Base-by-base conservation (phyloP, 1,140 invertebrate species). In the Berghia stephanieae region DNA sequence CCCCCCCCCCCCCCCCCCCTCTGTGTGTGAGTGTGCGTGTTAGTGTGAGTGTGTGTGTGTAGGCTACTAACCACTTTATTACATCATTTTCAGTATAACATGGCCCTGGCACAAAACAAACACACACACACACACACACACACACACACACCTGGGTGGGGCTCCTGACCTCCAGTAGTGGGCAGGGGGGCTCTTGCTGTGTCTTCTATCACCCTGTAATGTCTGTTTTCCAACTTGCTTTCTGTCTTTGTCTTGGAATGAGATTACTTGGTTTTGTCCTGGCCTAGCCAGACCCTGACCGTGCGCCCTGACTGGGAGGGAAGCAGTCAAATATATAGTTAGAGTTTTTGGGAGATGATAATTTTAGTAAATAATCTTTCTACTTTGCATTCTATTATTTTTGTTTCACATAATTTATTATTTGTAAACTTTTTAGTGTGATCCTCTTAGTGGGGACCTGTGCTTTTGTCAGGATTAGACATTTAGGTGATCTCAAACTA, bases 1-100 rank as follows among this genome's bases (percentile, higher is more conserved):
- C n/a, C n/a, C 10, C 10, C n/a, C 10, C n/a, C 10, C 46, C 46
- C 10, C n/a, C 10, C 46, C 10, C n/a, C 10, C 57, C 10, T 49
- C 10, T n/a, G 46, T 63, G 57, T 63, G 57, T 63, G 57, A 24
- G 57, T 63, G 57, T 63, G 57, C 34, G 57, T 63, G 57, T 63
- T 21, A 24, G 57, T 63, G 57, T 63, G 57, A 24, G 57, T 63
- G 57, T 63, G 57, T 63, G 57, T 63, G 57, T 24, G 57, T 24
- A 31, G 10, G 57, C 24, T 66, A 3, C 3, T 3, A 38, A 10
- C 3, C 63, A 10, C 3, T 18, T 31, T 38, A 66, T 4, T 4
- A 10, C 3, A 4, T 31, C 2, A 3, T 31, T 31, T 3, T 21
- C 10, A n/a, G 63, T 8, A 31, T 31, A 66, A 24, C 10, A 66